Evolutionary conservation across 2,888 invertebrate genomes (phyloP), one percentile per base, ranked within the genome.

Genomic region (Ennomos fuscantarius): DNA sequence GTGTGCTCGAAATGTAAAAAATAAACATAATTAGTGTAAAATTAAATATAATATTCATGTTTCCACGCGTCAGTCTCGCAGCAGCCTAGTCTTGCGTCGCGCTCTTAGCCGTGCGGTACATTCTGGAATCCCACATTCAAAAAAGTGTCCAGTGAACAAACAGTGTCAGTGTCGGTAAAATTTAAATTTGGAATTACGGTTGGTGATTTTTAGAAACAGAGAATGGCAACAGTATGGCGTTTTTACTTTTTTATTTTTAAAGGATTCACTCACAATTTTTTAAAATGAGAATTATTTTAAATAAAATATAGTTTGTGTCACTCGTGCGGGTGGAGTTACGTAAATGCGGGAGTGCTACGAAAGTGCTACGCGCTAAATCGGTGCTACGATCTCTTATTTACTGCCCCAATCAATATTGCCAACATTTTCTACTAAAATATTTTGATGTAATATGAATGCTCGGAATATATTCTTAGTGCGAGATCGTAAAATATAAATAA

Each of bases 201-300:
- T 83, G 79, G 88, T 88, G 87, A 78, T 81, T 70, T 71, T 61
- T 41, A 62, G 24, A 66, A 53, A 62, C 62, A 72, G 74, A 73
- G 78, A 74, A 88, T 88, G 85, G 82, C 81, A 78, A 74, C 82
- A 82, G 89, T 89, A 88, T 79, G 86, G 78, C 72, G 74, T 80
- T 77, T 81, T 66, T 69, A 66, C 60, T 66, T 72, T 71, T 73
- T 74, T 70, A 69, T 73, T 72, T 73, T 70, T 66, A 73, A 64
- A 11, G 55, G 49, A 58, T 45, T 57, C 11, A 12, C 39, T 11
- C 31, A 40, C 34, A 45, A 41, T 34, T 37, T 55, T 46, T 51
- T 31, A 24, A 41, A 40, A 58, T 44, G 42, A 52, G 37, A 42
- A 55, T 52, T 54, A 53, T 45, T 46, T 55, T 48, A 33, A 15